Conservation (phyloP, 2,113 vertebrate genomes). For the Hippoglossus stenolepis region DNA sequence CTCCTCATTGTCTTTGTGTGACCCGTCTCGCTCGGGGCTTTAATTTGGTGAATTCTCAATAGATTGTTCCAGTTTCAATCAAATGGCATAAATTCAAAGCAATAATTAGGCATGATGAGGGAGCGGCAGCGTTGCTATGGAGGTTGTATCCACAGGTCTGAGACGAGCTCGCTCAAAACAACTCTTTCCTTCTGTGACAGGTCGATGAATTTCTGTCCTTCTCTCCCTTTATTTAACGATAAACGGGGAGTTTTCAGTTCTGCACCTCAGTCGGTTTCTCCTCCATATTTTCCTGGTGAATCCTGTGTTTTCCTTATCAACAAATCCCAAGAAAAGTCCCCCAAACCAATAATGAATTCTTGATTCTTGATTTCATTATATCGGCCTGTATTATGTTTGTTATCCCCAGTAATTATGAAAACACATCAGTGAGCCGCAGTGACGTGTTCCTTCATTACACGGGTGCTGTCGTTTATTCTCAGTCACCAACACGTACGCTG, state of each 20-base stretch:
- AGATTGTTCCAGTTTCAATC: constrained; percentile 59
- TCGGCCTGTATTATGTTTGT: not conserved
- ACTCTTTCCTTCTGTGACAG: constrained; percentile 17
- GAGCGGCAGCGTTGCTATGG: constrained; percentile 64
- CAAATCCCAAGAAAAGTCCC: constrained; percentile 20
- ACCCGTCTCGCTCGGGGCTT: constrained; percentile 41
- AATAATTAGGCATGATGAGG: constrained; percentile 60
- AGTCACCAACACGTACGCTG: not conserved
- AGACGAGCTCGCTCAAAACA: constrained; percentile 32
- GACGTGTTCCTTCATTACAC: not conserved
- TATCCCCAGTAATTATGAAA: not conserved
- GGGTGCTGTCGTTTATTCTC: not conserved
- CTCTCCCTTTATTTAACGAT: constrained; percentile 19
- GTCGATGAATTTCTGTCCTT: constrained; percentile 11
- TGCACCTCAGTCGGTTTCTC: not conserved
- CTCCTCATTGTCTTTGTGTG: constrained; percentile 40
- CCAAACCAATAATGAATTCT: constrained; percentile 4
- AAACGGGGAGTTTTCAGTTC: constrained; percentile 7
- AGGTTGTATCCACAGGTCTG: constrained; percentile 21
- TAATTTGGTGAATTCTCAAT: constrained; percentile 58
- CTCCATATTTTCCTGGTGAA: not conserved
- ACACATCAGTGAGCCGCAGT: not conserved
- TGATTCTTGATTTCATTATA: not conserved
- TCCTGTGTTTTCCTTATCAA: constrained; percentile 8
- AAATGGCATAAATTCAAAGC: constrained; percentile 74